phyloP scores from a whole-genome alignment of 2,113 vertebrate species.

The Corythaeola cristata region DNA sequence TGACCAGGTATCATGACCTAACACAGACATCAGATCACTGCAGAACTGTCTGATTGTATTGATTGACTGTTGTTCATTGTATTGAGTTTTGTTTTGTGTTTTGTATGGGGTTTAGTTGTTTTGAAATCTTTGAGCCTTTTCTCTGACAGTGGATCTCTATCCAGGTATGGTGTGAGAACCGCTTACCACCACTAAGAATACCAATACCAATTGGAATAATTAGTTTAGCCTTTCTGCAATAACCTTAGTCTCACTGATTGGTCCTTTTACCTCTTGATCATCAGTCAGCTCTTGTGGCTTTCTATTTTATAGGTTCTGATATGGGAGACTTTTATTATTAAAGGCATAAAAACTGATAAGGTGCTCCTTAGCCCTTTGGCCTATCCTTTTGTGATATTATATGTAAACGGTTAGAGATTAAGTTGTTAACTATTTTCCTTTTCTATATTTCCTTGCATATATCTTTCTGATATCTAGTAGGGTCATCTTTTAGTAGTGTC shows the following conservation, averaged over 20 bases:
- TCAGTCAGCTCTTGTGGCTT: background rate
- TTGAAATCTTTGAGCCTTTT: background rate
- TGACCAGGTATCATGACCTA: background rate
- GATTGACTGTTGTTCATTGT: background rate
- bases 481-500: background rate
- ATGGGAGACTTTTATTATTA: background rate
- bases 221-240: background rate
- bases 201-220: background rate
- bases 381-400: background rate
- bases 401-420: background rate
- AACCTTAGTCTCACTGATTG: background rate
- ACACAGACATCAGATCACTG: background rate
- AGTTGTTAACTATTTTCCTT: background rate
- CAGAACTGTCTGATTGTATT: background rate
- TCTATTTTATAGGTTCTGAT: background rate
- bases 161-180: background rate
- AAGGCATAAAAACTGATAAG: background rate
- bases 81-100: background rate
- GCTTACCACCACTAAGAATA: background rate
- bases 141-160: background rate
- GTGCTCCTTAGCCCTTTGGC: background rate
- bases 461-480: background rate
- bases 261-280: background rate
- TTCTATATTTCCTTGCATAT: background rate
- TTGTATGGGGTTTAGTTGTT: background rate